These are phyloP conservation scores for Caligus rogercresseyi DNA, from an alignment of 1,140 invertebrate genomes.

Conservation along the genomic window DNA sequence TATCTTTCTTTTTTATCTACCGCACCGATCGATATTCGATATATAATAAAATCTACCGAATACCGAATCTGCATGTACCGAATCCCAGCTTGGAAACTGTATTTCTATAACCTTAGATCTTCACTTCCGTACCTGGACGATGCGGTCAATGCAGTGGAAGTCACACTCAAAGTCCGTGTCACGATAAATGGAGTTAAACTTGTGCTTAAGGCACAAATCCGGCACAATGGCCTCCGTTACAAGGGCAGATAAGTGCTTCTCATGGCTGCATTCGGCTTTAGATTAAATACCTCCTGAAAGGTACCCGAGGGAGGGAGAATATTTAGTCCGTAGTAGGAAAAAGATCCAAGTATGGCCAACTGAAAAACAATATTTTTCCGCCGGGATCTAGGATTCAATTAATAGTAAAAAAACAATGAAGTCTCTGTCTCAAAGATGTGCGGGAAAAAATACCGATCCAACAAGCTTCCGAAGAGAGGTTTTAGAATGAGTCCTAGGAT, in stretches of 20 bases:
- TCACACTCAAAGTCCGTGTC: not conserved
- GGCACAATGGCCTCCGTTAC: not conserved
- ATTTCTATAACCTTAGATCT: too few species aligned
- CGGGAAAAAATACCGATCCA: not conserved
- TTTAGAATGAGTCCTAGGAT: not conserved
- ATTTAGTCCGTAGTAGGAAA: not conserved
- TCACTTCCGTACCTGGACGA: too few species aligned
- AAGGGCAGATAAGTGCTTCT: not conserved
- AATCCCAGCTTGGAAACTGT: too few species aligned
- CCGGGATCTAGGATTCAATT: not conserved
- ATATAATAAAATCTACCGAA: too few species aligned
- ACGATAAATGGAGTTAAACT: not conserved
- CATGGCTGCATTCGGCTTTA: not conserved
- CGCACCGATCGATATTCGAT: too few species aligned
- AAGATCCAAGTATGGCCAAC: not conserved
- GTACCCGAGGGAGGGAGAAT: not conserved
- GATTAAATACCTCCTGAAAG: not conserved
- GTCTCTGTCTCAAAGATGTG: not conserved
- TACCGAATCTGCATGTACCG: too few species aligned
- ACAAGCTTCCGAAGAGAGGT: not conserved
- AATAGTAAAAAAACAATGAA: not conserved
- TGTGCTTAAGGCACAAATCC: not conserved
- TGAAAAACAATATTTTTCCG: not conserved
- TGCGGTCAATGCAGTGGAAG: not conserved
- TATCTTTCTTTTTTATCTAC: too few species aligned